Percentiles rank a stretch among this genome's conserved stretches.
These are phyloP conservation scores for Amphimallon solstitiale DNA, from an alignment of 2,888 invertebrate genomes.

Conservation along the genomic window DNA sequence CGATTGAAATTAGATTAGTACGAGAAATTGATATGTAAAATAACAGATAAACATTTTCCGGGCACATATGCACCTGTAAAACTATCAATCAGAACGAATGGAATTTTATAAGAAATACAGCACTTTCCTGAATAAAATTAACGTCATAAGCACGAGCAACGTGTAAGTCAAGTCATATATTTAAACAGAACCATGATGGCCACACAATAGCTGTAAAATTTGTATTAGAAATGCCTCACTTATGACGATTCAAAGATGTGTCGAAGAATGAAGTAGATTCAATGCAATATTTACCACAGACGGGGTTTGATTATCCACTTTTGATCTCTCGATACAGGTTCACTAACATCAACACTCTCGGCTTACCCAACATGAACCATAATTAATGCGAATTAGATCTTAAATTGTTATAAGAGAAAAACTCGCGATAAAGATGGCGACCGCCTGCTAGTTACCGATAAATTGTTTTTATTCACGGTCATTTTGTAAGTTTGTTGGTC, in stretches of 20 bases:
- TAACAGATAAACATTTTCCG: neutral
- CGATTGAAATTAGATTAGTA: slow-evolving; percentile 1
- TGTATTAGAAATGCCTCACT: slow-evolving; percentile 52
- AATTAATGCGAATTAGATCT: slow-evolving; percentile 54
- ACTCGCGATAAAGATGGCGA: slow-evolving; percentile 71
- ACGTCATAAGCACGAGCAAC: slow-evolving; percentile 12
- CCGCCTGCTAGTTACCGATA: slow-evolving; percentile 64
- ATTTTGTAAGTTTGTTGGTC: slow-evolving; percentile 61
- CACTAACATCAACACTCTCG: slow-evolving; percentile 47
- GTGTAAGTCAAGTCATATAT: slow-evolving; percentile 22
- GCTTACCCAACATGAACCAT: slow-evolving; percentile 53
- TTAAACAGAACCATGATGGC: slow-evolving; percentile 52
- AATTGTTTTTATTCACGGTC: slow-evolving; percentile 65
- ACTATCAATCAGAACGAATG: neutral
- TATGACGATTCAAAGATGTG: slow-evolving; percentile 33
- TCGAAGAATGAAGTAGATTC: slow-evolving; percentile 34
- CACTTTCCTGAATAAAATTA: slow-evolving; percentile 9
- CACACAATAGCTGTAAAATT: slow-evolving; percentile 55
- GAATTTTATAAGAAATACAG: slow-evolving; percentile 13
- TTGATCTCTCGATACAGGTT: slow-evolving; percentile 40
- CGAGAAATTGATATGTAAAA: slow-evolving; percentile 10
- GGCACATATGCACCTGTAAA: slow-evolving; percentile 21
- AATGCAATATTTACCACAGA: slow-evolving; percentile 44
- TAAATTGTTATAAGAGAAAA: slow-evolving; percentile 60
- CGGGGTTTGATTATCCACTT: slow-evolving; percentile 44